Conservation (phyloP, 92 coral and sea anemone genomes). For the Bergia sp. region DNA sequence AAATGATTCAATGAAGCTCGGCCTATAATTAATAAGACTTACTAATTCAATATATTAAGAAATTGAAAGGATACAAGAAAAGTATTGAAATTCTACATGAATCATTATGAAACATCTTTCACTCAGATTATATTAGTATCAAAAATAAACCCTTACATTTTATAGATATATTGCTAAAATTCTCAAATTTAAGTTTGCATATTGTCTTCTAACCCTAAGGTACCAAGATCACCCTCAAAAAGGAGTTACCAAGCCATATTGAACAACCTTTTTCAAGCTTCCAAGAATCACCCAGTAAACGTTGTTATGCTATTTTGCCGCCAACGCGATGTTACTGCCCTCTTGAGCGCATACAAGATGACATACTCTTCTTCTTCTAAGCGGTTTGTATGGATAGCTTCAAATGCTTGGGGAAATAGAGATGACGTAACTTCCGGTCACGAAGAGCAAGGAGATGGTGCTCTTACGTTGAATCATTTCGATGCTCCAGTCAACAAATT, state of each 20-base stretch:
- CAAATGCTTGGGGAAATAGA: conserved; percentile 59
- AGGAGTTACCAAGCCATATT: conserved; percentile 12
- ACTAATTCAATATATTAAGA: background rate
- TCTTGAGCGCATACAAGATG: conserved; percentile 66
- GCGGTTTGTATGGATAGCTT: conserved; percentile 48
- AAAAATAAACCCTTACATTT: background rate
- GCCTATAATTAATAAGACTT: background rate
- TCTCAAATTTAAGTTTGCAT: background rate
- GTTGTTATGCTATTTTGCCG: conserved; percentile 86
- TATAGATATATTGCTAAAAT: background rate
- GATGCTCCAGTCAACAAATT: conserved; percentile 49
- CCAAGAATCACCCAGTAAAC: conserved; percentile 52
- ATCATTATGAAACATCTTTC: too few species aligned
- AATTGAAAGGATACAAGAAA: too few species aligned
- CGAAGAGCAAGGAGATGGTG: conserved; percentile 54
- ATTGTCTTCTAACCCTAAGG: background rate
- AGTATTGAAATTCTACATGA: too few species aligned
- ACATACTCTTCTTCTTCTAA: conserved; percentile 3
- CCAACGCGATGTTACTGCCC: conserved; percentile 81
- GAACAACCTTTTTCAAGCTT: background rate
- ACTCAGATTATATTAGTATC: background rate
- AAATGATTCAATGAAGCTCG: too few species aligned
- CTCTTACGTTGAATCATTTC: conserved; percentile 53
- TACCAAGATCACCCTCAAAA: conserved; percentile 18
- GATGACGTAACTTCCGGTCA: conserved; percentile 61